Evolutionary conservation across 1,140 invertebrate species (phyloP), one percentile per base, ranked within the genome.

Genomic region (Camponotus pennsylvanicus): DNA sequence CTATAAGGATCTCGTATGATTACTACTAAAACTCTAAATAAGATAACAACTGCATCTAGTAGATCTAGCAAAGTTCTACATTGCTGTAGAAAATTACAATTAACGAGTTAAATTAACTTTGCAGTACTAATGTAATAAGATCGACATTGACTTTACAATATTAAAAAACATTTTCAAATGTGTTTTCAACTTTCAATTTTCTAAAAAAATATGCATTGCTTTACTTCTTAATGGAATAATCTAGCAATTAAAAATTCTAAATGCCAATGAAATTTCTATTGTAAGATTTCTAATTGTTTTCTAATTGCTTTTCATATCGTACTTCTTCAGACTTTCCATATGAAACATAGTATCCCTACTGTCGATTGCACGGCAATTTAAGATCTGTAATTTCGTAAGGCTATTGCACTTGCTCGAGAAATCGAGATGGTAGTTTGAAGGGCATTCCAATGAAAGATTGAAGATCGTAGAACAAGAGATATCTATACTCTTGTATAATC

Each of bases 51-150:
- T 21, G n/a, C 9, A 15, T 63, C 63, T 11, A 45, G 1, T 1
- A n/a, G 4, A 77, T 76, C 15, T 7, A 37, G 3, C n/a, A 21
- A 4, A 0, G 4, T 57, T 42, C 5, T 13, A 13, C 5, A 40
- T 32, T 21, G 32, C 7, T 13, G n/a, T 15, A 40, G 45, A 49
- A 8, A 55, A 45, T 42, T 66, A 15, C 0, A 55, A 27, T 32
- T 42, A 42, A 73, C 15, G 15, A 42, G 21, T 70, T 40, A 40
- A 11, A 70, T 80, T 70, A 69, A 57, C 34, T 80, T 80, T 45
- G 18, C 21, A 32, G 15, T 4, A 11, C 55, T 32, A 34, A 11
- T 32, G 5, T 37, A 57, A 57, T 9, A n/a, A 49, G 18, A 34
- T 69, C 18, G 69, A 55, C 9, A 42, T 57, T 79, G 42, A 69